Conservation (phyloP, 2,113 vertebrate genomes). For the Carassius carassius region DNA sequence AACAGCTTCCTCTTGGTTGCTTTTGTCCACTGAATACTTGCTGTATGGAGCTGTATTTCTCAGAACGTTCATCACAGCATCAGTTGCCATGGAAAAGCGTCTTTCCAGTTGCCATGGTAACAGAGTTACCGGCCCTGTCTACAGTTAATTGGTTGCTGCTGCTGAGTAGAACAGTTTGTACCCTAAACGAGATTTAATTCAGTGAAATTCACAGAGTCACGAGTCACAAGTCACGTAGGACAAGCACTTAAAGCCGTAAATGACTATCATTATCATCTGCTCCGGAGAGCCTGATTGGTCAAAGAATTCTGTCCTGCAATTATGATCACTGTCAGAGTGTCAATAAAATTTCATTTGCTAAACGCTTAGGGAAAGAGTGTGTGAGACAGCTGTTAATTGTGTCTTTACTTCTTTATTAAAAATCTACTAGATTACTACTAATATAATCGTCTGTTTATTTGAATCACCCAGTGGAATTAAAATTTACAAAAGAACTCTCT, state of each 20-base stretch:
- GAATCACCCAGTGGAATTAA: too few species aligned
- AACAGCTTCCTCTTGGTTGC: not conserved
- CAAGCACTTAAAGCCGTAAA: conserved; percentile 30
- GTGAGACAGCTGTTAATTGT: not conserved
- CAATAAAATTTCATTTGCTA: conserved; percentile 16
- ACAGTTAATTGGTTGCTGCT: conserved; percentile 61
- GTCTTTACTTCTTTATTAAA: not conserved
- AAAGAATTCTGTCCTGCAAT: conserved; percentile 9
- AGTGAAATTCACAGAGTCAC: conserved; percentile 35
- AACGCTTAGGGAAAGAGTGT: not conserved
- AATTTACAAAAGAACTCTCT: not conserved
- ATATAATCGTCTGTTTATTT: not conserved
- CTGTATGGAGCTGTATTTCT: conserved; percentile 30
- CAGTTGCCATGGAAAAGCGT: conserved; percentile 49
- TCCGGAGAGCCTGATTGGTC: not conserved
- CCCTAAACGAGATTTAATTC: conserved; percentile 32
- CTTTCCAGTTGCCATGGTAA: conserved; percentile 47
- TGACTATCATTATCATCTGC: conserved; percentile 22
- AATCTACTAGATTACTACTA: not conserved
- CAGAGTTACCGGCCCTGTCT: conserved; percentile 54
- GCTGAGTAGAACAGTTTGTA: conserved; percentile 51
- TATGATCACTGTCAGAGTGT: conserved; percentile 11
- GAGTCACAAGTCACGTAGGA: conserved; percentile 10
- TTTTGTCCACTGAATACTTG: not conserved
- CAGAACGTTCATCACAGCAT: conserved; percentile 16